These are phyloP conservation scores for Limnodromus scolopaceus DNA, from an alignment of 2,797 vertebrate genomes.

Conservation along the genomic window DNA sequence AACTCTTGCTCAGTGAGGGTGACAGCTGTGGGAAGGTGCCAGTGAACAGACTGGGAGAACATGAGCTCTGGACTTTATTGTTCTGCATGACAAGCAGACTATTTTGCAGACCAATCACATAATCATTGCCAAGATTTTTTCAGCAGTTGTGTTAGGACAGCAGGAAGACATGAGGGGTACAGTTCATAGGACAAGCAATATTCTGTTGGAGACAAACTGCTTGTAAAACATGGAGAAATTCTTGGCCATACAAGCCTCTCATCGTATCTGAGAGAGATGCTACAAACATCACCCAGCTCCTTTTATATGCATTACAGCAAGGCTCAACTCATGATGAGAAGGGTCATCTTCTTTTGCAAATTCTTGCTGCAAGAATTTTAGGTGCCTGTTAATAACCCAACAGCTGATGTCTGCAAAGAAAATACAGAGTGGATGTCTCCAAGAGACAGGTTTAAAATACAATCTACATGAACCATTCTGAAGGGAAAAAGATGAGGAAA, in stretches of 20 bases:
- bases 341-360: neutral
- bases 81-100: neutral
- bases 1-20: neutral
- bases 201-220: neutral
- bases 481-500: neutral
- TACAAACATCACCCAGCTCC: neutral
- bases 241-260: neutral
- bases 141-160: neutral
- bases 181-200: neutral
- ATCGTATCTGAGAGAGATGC: neutral
- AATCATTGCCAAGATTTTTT: neutral
- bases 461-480: accelerated
- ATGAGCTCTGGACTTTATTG: neutral
- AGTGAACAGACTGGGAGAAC: neutral
- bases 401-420: neutral
- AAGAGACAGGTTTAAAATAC: neutral
- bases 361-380: neutral
- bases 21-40: neutral
- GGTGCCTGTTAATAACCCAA: neutral
- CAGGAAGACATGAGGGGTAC: neutral
- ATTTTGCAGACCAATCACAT: neutral
- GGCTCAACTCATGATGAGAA: neutral
- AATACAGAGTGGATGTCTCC: neutral
- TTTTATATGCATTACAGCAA: neutral
- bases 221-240: neutral